Base-by-base conservation (phyloP, 92 coral and sea anemone species). In the Parazoanthus darwini region DNA sequence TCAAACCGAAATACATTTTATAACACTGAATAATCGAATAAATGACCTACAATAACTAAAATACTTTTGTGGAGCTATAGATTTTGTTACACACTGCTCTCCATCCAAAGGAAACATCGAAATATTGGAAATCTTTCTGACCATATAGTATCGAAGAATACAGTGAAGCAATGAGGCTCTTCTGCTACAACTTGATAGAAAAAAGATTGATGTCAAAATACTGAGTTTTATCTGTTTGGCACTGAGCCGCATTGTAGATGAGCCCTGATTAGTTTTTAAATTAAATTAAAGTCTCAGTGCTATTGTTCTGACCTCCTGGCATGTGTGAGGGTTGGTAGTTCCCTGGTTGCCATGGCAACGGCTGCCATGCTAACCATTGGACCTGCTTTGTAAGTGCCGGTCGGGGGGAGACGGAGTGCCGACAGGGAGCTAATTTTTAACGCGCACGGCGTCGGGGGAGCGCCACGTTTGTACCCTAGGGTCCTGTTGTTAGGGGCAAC, bases 101-200 rank as follows among this genome's bases (percentile, higher is more conserved):
- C 91, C 91, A 89, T 6, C 88, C 91, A 82, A 89, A 89, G 82
- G 82, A 73, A 50, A 43, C 48, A 20, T 73, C 92, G 70, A 58
- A 89, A 8, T 59, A 48, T 25, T 76, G 43, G 59, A 89, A 89
- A 38, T 89, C 56, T 56, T 89, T 89, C 51, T 82, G 65, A 5
- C 91, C 91, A 89, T 43, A 77, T 77, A 50, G 85, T 44, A 67
- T 84, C 23, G 91, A 88, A 8, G 91, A 85, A 71, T 46, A n/a
- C 80, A 85, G 54, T 38, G 88, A 80, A 26, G 91, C 91, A 43
- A 88, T 74, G 50, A 88, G 44, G 50, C 91, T 88, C 43, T 81
- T 88, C n/a, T 81, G 81, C 87, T 88, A 44, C 42, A 58, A 43
- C 33, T 29, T 2, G 8, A 9, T 9, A 44, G 8, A 3, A 44